Conservation (phyloP, 2,888 invertebrate genomes). For the Sussaba pulchella region DNA sequence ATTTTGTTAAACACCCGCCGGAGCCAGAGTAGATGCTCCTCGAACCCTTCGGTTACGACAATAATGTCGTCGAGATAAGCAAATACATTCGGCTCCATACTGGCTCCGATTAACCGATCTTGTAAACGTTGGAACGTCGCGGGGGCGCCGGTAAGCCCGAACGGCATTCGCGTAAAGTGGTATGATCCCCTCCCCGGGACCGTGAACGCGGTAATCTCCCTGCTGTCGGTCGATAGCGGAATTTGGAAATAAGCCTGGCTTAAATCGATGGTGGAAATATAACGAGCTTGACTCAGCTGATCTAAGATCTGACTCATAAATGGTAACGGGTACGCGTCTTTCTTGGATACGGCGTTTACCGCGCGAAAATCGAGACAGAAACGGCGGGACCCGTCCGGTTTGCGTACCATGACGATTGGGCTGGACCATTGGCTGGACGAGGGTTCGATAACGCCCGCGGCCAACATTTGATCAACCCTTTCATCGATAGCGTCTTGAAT, state of each 20-base stretch:
- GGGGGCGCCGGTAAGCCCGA: neutral
- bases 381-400: neutral
- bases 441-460: conserved; percentile 27
- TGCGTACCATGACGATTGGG: neutral
- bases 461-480: conserved; percentile 2
- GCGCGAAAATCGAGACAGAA: neutral
- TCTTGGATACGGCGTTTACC: neutral
- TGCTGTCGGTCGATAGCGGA: neutral
- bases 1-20: conserved; percentile 12
- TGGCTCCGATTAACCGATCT: neutral
- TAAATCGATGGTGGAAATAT: conserved; percentile 15
- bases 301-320: conserved; percentile 22
- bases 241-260: conserved; percentile 4
- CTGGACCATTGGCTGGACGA: conserved; percentile 14
- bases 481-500: neutral
- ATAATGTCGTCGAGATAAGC: conserved; percentile 16
- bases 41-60: neutral
- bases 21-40: conserved; percentile 2
- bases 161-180: conserved; percentile 29
- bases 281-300: neutral
- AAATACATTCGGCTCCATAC: conserved; percentile 6
- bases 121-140: neutral
- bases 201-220: neutral
- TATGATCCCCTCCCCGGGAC: neutral
- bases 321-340: neutral